phyloP scores from a whole-genome alignment of 1,140 invertebrate genomes.

The Musca vetustissima region DNA sequence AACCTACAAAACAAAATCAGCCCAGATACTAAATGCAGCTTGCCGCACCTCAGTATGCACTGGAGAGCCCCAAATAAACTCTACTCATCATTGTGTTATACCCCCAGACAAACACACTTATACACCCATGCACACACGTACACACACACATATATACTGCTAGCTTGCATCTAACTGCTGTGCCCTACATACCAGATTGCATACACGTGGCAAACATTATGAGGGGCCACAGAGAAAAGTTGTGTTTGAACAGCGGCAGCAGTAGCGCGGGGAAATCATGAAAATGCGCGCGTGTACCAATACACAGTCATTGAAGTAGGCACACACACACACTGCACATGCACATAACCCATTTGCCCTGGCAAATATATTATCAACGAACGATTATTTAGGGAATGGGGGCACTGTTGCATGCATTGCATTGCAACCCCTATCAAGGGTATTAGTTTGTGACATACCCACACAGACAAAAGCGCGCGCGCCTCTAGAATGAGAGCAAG shows the following conservation, averaged over 20 bases:
- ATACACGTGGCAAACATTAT: conserved; percentile 17
- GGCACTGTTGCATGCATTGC: conserved; percentile 11
- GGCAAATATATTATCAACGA: no score
- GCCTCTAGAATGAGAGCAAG: background rate
- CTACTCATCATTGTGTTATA: conserved; percentile 7
- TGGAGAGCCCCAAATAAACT: conserved; percentile 30
- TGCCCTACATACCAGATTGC: background rate
- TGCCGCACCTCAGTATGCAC: conserved; percentile 37
- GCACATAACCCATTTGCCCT: background rate
- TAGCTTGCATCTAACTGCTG: background rate
- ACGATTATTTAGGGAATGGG: conserved; percentile 6
- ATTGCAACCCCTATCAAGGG: conserved; percentile 11
- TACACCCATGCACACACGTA: conserved; percentile 15
- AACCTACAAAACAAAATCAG: background rate
- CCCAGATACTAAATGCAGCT: conserved; percentile 8
- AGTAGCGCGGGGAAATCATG: background rate
- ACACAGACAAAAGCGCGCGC: background rate
- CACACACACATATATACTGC: background rate
- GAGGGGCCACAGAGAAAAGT: background rate
- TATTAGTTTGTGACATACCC: background rate
- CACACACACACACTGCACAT: background rate
- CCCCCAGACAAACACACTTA: background rate
- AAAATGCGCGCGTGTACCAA: conserved; percentile 21
- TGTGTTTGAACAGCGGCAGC: background rate
- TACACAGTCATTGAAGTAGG: background rate